Conservation (phyloP, 1,140 invertebrate species). For the Nephotettix cincticeps region DNA sequence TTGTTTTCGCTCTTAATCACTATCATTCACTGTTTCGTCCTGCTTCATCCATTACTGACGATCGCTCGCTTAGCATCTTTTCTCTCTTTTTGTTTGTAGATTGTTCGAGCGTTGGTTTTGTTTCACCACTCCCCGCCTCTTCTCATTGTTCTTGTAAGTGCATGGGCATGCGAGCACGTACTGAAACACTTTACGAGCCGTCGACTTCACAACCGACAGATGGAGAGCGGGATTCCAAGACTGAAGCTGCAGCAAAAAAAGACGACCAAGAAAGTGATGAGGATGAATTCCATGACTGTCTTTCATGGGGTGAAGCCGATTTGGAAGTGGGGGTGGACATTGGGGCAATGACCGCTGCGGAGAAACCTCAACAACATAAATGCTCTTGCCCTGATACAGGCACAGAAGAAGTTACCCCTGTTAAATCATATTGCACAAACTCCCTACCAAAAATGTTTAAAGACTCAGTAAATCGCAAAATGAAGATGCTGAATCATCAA, state of each 20-base stretch:
- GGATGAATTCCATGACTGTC: slow-evolving; percentile 30
- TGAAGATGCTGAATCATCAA: slow-evolving; percentile 35
- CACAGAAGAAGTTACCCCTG: background rate
- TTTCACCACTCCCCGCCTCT: slow-evolving; percentile 20
- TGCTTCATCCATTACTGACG: background rate
- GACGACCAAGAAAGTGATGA: slow-evolving; percentile 25
- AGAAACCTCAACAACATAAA: background rate
- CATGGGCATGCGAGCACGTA: slow-evolving; percentile 29
- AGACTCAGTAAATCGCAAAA: slow-evolving; percentile 30
- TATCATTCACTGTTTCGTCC: slow-evolving; percentile 6
- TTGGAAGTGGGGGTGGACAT: slow-evolving; percentile 28
- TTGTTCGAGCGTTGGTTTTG: slow-evolving; percentile 30
- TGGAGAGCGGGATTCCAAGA: background rate
- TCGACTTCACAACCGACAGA: too few species aligned
- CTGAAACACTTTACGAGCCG: background rate
- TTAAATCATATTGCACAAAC: slow-evolving; percentile 21
- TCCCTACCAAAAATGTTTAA: slow-evolving; percentile 34
- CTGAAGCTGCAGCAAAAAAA: background rate
- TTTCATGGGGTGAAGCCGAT: slow-evolving; percentile 26
- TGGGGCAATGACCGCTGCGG: slow-evolving; percentile 6
- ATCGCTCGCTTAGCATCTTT: slow-evolving; percentile 27
- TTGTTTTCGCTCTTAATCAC: too few species aligned
- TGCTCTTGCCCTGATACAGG: background rate
- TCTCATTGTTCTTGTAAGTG: slow-evolving; percentile 30
- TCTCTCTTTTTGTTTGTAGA: slow-evolving; percentile 31